Evolutionary conservation across 2,888 invertebrate genomes (phyloP), one percentile per base, ranked within the genome.

Genomic region (Philaethria dido): DNA sequence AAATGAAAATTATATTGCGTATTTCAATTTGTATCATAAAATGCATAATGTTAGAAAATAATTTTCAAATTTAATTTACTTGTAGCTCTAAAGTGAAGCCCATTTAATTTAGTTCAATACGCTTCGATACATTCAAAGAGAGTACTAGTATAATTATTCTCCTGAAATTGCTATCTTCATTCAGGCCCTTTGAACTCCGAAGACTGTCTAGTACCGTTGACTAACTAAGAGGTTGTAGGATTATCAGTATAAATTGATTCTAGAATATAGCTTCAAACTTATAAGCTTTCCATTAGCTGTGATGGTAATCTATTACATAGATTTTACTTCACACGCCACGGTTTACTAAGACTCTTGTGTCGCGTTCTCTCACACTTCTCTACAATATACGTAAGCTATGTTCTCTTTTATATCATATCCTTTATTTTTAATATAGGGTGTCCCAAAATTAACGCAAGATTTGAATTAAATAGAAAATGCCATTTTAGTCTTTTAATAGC

Each of bases 91-190:
- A 29, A 29, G 0, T 29, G 9, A 3, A 50, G 29, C 11, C 3
- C 9, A 29, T 9, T 11, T 9, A 29, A 29, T 29, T 50, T 3
- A 16, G 29, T 16, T 16, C 29, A 29, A 16, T 29, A 29, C 3
- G 16, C 5, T 18, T 52, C 29, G 29, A 29, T 52, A 52, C 16
- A 52, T 16, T 52, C 52, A 13, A 29, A 9, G 22, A 13, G 8
- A n/a, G n/a, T n/a, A n/a, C n/a, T 11, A 57, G 9, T 22, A 4
- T 42, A 57, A 42, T 42, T 16, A 57, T n/a, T 57, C 5, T 22
- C 39, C 20, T 42, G 57, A n/a, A 57, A 42, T 42, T 55, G 39
- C 20, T 36, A 55, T 55, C 22, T 55, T 39, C 13, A 39, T 39
- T 55, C 39, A 14, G n/a, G 3, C 39, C 18, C 39, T 55, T 55